Evolutionary conservation across 2,797 vertebrate species (phyloP).

Genomic region (Schizopygopsis pylzovi): DNA sequence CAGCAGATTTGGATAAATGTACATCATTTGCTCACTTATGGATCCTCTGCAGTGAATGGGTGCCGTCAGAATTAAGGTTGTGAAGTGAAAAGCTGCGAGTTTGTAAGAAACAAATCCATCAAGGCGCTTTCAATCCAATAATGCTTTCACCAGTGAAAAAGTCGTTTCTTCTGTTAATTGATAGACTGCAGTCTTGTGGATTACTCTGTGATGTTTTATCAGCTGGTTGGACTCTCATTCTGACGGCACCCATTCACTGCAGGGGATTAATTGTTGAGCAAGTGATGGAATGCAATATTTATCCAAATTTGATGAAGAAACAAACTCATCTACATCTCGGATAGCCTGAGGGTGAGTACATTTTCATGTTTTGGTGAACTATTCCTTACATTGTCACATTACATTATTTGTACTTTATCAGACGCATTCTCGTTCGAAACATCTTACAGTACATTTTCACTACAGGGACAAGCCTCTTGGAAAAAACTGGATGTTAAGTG

Average conservation of each 20-base stretch:
- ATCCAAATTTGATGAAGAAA: neutral
- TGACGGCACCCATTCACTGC: neutral
- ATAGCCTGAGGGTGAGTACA: neutral
- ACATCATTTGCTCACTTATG: neutral
- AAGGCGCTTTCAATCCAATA: neutral
- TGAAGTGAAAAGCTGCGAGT: neutral
- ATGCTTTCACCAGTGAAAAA: neutral
- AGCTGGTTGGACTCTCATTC: neutral
- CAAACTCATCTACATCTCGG: neutral
- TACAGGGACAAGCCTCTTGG: neutral
- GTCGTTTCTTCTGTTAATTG: neutral
- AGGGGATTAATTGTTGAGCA: neutral
- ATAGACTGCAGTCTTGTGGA: neutral
- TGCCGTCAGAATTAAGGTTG: neutral
- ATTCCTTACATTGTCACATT: neutral
- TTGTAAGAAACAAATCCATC: neutral
- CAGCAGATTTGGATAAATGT: neutral
- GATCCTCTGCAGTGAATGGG: neutral
- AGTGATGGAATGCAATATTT: neutral
- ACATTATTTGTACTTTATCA: constrained; percentile 1
- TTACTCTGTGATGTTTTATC: neutral
- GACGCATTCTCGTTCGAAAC: neutral
- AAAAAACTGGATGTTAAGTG: neutral
- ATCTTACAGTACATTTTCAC: neutral
- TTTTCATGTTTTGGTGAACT: neutral